Percentiles rank a stretch among this genome's conserved stretches.
These are phyloP conservation scores for Drosophila meridiana DNA, from an alignment of 2,888 invertebrate genomes.

Conservation along the genomic window DNA sequence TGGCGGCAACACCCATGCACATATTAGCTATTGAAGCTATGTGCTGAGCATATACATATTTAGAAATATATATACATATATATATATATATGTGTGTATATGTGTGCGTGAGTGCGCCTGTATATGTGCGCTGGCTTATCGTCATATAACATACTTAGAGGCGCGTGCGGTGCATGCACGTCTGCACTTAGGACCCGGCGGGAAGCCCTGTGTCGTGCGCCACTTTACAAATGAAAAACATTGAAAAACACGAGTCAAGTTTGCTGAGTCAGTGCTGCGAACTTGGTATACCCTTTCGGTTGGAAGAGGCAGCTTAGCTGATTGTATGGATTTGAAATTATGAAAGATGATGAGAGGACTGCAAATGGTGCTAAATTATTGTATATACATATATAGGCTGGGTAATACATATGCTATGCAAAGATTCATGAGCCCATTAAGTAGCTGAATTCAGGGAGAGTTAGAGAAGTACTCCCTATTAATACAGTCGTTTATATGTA, in stretches of 20 bases:
- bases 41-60: background rate
- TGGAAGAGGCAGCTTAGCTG: background rate
- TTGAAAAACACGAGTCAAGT: constrained; percentile 15
- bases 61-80: background rate
- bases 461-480: no score
- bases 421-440: no score
- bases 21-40: background rate
- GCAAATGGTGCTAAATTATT: no score
- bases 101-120: background rate
- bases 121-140: background rate
- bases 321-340: background rate
- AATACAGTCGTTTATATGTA: no score
- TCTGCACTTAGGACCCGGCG: constrained; percentile 35
- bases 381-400: no score
- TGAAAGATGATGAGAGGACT: no score
- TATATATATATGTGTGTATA: no score
- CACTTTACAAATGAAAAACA: constrained; percentile 67
- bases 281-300: constrained; percentile 4
- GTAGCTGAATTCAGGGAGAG: no score
- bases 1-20: background rate
- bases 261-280: background rate
- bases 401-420: no score
- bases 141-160: constrained; percentile 35
- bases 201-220: constrained; percentile 23
- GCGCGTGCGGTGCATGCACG: constrained; percentile 50